A percentile compares a stretch with the other conserved stretches of the same genome.
phyloP scores from a whole-genome alignment of 1,140 invertebrate species.

The Pollicipes pollicipes region DNA sequence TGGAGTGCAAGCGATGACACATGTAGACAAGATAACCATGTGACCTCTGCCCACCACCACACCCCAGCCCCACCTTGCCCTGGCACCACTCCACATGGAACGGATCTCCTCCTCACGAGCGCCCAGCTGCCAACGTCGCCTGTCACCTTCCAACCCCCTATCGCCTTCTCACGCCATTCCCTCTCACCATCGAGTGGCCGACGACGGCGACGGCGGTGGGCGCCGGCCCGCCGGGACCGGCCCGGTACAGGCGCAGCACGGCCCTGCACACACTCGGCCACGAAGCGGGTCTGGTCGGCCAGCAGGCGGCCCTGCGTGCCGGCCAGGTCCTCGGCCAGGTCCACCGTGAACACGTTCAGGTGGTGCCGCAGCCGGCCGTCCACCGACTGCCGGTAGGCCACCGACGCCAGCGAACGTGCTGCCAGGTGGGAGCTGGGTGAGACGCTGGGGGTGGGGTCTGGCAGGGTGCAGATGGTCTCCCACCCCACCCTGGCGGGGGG shows the following conservation, averaged over 20 bases:
- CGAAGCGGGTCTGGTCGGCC: slow-evolving; percentile 54
- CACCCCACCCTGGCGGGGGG: too few species aligned
- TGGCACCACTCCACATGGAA: too few species aligned
- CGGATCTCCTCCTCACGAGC: too few species aligned
- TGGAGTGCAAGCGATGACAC: too few species aligned
- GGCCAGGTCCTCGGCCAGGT: slow-evolving; percentile 62
- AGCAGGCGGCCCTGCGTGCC: slow-evolving; percentile 59
- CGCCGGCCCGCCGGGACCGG: slow-evolving; percentile 25
- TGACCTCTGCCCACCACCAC: too few species aligned
- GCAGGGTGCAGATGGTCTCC: too few species aligned
- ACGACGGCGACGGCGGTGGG: slow-evolving; percentile 53
- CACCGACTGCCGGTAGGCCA: slow-evolving; percentile 59
- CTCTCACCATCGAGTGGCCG: slow-evolving; percentile 75
- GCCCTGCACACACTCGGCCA: slow-evolving; percentile 47
- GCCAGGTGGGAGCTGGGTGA: slow-evolving; percentile 22
- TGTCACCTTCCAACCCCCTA: too few species aligned
- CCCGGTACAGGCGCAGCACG: slow-evolving; percentile 51
- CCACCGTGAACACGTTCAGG: slow-evolving; percentile 74
- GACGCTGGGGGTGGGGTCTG: slow-evolving; percentile 9
- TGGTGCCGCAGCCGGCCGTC: slow-evolving; percentile 38
- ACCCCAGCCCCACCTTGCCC: too few species aligned
- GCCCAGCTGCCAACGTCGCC: too few species aligned
- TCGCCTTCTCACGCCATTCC: too few species aligned
- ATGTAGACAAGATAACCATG: too few species aligned
- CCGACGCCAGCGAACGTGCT: slow-evolving; percentile 71